These are phyloP conservation scores for Cataglyphis rosenhaueri DNA, from an alignment of 2,888 invertebrate species.

Conservation along the genomic window DNA sequence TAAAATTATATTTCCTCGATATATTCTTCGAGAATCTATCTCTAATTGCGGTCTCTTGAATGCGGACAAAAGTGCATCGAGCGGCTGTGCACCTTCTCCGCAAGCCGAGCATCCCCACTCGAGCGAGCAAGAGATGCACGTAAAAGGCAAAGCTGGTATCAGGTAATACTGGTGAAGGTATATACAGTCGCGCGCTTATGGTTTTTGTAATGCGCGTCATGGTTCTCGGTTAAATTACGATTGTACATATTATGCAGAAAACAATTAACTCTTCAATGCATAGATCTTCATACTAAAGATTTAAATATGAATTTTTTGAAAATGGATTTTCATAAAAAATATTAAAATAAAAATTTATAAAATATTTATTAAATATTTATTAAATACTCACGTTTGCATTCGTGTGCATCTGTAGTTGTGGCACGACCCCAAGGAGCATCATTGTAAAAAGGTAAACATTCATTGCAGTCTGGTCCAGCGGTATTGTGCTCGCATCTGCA, in stretches of 20 bases:
- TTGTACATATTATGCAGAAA: too few relatives aligned
- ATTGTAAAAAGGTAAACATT: conserved; percentile 97
- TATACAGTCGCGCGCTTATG: conserved; percentile 30
- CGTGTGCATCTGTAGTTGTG: conserved; percentile 94
- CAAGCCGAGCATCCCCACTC: conserved; percentile 72
- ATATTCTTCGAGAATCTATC: neutral
- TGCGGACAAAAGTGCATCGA: conserved; percentile 75
- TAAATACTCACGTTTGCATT: conserved; percentile 94
- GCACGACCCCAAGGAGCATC: conserved; percentile 98
- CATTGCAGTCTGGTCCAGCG: conserved; percentile 96
- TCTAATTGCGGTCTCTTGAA: conserved; percentile 77
- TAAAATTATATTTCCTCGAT: conserved; percentile 5
- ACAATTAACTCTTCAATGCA: too few relatives aligned
- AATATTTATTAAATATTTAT: neutral
- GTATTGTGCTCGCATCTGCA: conserved; percentile 98
- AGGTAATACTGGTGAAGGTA: conserved; percentile 65
- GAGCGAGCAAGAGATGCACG: conserved; percentile 69
- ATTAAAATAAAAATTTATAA: neutral
- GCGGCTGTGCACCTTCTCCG: conserved; percentile 68
- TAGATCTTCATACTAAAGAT: neutral
- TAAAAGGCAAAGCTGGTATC: conserved; percentile 80
- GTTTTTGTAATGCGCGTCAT: conserved; percentile 6
- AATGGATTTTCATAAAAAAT: neutral
- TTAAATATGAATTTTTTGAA: neutral
- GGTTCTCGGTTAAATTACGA: neutral